Percentiles rank a stretch among this genome's conserved stretches.
Conservation (phyloP, 2,113 vertebrate species). For the Antechinus flavipes region DNA sequence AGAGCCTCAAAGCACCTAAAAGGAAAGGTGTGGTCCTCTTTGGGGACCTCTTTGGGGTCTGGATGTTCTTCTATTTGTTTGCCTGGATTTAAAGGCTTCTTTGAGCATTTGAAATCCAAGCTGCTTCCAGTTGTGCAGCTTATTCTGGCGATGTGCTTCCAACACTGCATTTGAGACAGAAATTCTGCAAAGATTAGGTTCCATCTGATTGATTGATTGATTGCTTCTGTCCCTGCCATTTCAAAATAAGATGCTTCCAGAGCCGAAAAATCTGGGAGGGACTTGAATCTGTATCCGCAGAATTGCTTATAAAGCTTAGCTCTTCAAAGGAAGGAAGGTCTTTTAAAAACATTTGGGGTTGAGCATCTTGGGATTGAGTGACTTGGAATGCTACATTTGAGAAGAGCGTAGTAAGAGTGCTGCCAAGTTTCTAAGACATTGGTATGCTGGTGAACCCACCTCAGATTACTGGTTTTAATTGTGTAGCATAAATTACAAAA, state of each 20-base stretch:
- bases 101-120: not conserved
- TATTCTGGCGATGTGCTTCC: not conserved
- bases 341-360: not conserved
- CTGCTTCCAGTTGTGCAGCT: not conserved
- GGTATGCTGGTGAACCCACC: not conserved
- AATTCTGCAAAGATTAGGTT: not conserved
- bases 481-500: not conserved
- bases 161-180: not conserved
- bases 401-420: not conserved
- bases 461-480: not conserved
- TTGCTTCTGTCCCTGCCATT: not conserved
- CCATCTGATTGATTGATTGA: not conserved
- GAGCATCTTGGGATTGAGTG: not conserved
- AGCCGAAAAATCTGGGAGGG: not conserved
- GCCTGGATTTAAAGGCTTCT: too few relatives aligned
- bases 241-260: not conserved
- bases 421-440: not conserved
- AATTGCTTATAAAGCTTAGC: not conserved
- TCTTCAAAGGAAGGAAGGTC: not conserved
- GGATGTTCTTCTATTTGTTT: rapidly evolving
- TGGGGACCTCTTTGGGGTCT: too few relatives aligned
- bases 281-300: not conserved
- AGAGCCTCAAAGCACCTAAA: not conserved
- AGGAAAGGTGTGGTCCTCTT: not conserved
- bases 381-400: not conserved